Evolutionary conservation across 1,140 invertebrate species (phyloP).

Genomic region (Philopotamus ludificatus): DNA sequence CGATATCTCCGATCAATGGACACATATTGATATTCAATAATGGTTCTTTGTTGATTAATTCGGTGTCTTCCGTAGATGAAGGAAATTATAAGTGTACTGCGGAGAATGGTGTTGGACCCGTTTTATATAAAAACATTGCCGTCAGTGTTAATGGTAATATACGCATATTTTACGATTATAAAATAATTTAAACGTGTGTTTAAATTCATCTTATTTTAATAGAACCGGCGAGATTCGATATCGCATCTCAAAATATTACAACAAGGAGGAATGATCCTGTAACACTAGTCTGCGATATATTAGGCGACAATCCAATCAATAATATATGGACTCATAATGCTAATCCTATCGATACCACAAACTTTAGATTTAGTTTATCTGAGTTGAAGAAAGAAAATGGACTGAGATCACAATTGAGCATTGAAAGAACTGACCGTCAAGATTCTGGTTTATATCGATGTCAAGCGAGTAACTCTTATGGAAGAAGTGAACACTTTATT

Average conservation of each 20-base stretch:
- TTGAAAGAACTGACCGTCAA: slow-evolving; percentile 66
- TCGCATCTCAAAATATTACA: slow-evolving; percentile 67
- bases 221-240: slow-evolving; percentile 81
- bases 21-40: slow-evolving; percentile 55
- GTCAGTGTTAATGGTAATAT: slow-evolving; percentile 74
- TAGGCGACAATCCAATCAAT: slow-evolving; percentile 82
- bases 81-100: slow-evolving; percentile 85
- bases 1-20: slow-evolving; percentile 30
- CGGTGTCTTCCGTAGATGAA: slow-evolving; percentile 71
- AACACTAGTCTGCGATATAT: slow-evolving; percentile 74
- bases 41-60: slow-evolving; percentile 70
- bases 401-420: slow-evolving; percentile 67
- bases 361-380: slow-evolving; percentile 59
- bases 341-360: slow-evolving; percentile 61
- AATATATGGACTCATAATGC: slow-evolving; percentile 74
- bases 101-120: slow-evolving; percentile 79
- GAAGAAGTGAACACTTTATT: slow-evolving; percentile 78
- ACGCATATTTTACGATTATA: neutral
- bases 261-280: slow-evolving; percentile 70
- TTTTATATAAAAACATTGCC: slow-evolving; percentile 71
- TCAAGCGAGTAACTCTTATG: slow-evolving; percentile 79
- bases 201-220: too few relatives aligned
- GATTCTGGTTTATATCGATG: slow-evolving; percentile 88
- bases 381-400: slow-evolving; percentile 71
- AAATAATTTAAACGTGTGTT: too few relatives aligned